Base-by-base conservation (phyloP, 2,797 vertebrate species). In the Calcarius lapponicus region DNA sequence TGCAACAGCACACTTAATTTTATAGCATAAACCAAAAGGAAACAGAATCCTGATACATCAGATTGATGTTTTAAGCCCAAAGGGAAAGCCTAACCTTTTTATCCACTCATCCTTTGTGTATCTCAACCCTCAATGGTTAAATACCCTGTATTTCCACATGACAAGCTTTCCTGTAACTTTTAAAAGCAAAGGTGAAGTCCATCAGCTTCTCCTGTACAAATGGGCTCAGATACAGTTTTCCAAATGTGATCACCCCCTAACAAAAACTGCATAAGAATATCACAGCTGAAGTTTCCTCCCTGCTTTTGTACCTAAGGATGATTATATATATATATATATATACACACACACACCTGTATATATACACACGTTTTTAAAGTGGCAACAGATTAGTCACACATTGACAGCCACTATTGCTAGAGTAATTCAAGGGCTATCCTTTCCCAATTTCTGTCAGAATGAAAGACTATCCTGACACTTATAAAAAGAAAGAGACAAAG, bases 101-200 rank as follows among this genome's bases (percentile, higher is more conserved):
- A 84, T 28, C 10, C 26, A 47, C n/a, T 83, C 34, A 17, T 40
- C 56, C 47, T 58, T 71, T 3, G 2, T 29, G 1, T 16, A 80
- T 25, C 45, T 80, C 34, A 80, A 9, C 42, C 42, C 53, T 14
- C 57, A 19, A 26, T 1, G 48, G 14, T 17, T 21, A 22, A 53
- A 22, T 4, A 45, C 38, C 38, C 38, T 2, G 0, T 10, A 10
- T 53, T 75, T 70, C 36, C 51, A 14, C 29, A 72, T 45, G 53
- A 80, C 19, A 79, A 53, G 62, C 43, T 48, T 67, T 48, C 19
- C 42, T 71, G 47, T 5, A 61, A 66, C 66, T 93, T 64, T 38
- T 31, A 58, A 88, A 91, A 71, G n/a, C 29, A 76, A 86, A 88
- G 32, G 36, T 72, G 22, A 93, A 85, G 19, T 34, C n/a, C 26